Base-by-base conservation (phyloP, 2,888 invertebrate species). In the Camponotus fellah region DNA sequence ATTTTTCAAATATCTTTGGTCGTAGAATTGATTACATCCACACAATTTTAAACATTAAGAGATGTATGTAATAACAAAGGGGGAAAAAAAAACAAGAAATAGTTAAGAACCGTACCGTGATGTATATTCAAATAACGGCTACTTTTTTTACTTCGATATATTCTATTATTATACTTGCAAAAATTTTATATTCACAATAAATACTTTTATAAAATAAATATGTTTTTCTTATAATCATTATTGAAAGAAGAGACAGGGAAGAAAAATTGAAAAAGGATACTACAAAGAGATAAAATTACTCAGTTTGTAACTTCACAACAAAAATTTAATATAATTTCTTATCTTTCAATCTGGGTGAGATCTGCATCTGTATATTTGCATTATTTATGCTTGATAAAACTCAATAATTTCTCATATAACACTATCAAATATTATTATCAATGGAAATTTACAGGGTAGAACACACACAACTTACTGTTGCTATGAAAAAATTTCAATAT, bases 111-210 rank as follows among this genome's bases (percentile, higher is more conserved):
- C 87, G 85, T 84, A 87, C 82, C 81, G 58, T 80, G 82, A 88
- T 65, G 77, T 76, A 82, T 76, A 81, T 86, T 84, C 85, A 86
- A 82, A 86, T 83, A 87, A 75, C 85, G 82, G 82, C 87, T 64
- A 82, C 83, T 85, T 83, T 79, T 79, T 60, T 86, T 84, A 86
- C 86, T 89, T 90, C 85, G 88, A 87, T 92, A 92, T 88, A 89
- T 91, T 91, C 89, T 92, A 91, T 88, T 89, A 53, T 53, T 53
- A 53, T 72, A 91, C 87, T 89, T 89, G 87, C 92, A 87, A 91
- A 92, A 92, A 85, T 92, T 94, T 92, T 93, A 92, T 93, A 91
- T 92, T 87, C 91, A 91, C 89, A 93, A 94, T 94, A 94, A 93
- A 94, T 86, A 91, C 85, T 91, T 88, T 84, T 84, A 77, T 71